These are phyloP conservation scores for Eupithecia exiguata DNA, from an alignment of 2,888 invertebrate species.

Conservation along the genomic window DNA sequence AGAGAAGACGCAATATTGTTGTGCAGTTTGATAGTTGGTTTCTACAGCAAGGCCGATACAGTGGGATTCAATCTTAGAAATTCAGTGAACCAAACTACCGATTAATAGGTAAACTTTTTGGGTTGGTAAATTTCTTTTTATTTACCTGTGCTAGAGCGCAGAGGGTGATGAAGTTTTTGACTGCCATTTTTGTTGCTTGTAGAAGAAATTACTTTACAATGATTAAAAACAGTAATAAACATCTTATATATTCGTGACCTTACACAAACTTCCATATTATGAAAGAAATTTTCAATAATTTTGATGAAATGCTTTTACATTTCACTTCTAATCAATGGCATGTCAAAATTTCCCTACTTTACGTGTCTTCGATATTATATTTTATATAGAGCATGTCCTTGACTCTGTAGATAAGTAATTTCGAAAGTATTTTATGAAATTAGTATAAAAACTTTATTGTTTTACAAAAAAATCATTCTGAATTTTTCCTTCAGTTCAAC, in stretches of 20 bases:
- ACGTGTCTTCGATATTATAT: background rate
- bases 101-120: background rate
- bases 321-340: conserved; percentile 19
- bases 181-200: conserved; percentile 22
- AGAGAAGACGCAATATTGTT: background rate
- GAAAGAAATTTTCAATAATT: conserved; percentile 1
- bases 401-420: conserved; percentile 14
- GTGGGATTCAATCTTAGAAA: background rate
- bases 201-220: conserved; percentile 11
- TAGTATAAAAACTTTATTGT: conserved; percentile 19
- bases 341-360: conserved; percentile 9
- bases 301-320: conserved; percentile 8
- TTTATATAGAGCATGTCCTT: conserved; percentile 4
- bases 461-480: conserved; percentile 8
- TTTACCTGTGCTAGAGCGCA: conserved; percentile 25
- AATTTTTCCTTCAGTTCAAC: conserved; percentile 21
- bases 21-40: background rate
- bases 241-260: background rate
- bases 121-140: background rate
- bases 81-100: background rate
- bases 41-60: background rate
- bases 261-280: background rate
- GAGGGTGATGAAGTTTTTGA: background rate
- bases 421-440: conserved; percentile 9
- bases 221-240: background rate